These are phyloP conservation scores for Sialia sialis DNA, from an alignment of 2,113 vertebrate genomes.

Conservation along the genomic window DNA sequence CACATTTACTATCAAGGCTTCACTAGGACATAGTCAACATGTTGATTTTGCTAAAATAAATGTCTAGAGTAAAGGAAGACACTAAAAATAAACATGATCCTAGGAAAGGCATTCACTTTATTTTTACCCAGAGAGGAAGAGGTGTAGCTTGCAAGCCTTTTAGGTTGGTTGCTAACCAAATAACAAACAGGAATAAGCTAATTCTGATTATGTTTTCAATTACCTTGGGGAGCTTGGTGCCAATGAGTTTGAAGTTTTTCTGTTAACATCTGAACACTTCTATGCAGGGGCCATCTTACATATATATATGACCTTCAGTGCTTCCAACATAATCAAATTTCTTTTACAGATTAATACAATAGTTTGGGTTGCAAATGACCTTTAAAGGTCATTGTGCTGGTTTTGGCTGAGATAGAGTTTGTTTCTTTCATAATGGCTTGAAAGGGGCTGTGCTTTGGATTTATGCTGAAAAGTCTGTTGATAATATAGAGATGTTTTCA, in stretches of 20 bases:
- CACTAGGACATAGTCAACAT: neutral
- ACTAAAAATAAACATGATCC: conserved; percentile 30
- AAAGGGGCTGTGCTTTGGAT: neutral
- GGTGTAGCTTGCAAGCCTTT: neutral
- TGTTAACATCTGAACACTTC: neutral
- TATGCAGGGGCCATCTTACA: neutral
- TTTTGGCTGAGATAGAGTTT: neutral
- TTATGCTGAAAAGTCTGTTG: neutral
- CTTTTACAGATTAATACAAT: neutral
- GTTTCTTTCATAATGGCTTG: neutral
- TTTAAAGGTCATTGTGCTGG: neutral
- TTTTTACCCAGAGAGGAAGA: conserved; percentile 2
- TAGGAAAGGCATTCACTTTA: neutral
- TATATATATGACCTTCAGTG: neutral
- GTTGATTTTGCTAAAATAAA: conserved; percentile 19
- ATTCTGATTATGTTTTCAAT: neutral
- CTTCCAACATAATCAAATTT: neutral
- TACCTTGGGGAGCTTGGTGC: neutral
- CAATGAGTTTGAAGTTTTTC: neutral
- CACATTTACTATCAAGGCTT: neutral
- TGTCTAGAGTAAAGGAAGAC: conserved; percentile 12
- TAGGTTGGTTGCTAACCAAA: neutral
- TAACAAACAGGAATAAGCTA: neutral
- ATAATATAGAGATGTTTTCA: neutral
- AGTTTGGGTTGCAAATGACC: neutral